These are phyloP conservation scores for Aphaenogaster rudis DNA, from an alignment of 1,140 invertebrate genomes.

Conservation along the genomic window DNA sequence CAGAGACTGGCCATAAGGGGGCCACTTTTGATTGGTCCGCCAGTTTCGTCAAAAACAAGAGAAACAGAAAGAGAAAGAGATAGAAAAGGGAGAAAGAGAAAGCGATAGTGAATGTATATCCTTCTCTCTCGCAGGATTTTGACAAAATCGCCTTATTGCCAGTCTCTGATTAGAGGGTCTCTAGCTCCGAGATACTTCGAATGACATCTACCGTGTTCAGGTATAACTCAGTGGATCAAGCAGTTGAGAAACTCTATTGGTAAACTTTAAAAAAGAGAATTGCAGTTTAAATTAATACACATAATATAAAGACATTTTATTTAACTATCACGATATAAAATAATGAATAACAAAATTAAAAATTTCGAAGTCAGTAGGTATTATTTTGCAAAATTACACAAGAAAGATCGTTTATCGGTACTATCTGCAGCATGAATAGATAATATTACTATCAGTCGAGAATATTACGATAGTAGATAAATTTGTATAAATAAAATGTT, in stretches of 20 bases:
- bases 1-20: too few relatives aligned
- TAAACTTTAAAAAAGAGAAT: neutral
- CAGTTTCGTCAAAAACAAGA: too few relatives aligned
- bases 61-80: too few relatives aligned
- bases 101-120: too few relatives aligned
- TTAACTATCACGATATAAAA: neutral
- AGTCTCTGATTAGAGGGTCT: too few relatives aligned
- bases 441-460: slow-evolving; percentile 47
- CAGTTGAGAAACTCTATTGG: slow-evolving; percentile 1
- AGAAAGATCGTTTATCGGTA: neutral
- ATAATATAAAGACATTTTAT: neutral
- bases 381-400: neutral
- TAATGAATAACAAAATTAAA: neutral
- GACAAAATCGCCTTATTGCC: too few relatives aligned
- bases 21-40: too few relatives aligned
- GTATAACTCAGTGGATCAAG: slow-evolving; percentile 1
- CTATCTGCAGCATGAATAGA: neutral
- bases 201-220: slow-evolving; percentile 50
- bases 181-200: neutral
- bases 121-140: too few relatives aligned
- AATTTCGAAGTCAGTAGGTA: neutral
- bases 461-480: slow-evolving; percentile 40
- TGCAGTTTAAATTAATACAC: neutral
- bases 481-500: slow-evolving; percentile 14
- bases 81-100: too few relatives aligned